A percentile compares a stretch with the other conserved stretches of the same genome.
phyloP scores from a whole-genome alignment of 2,113 vertebrate genomes.

The Pontoporia blainvillei region DNA sequence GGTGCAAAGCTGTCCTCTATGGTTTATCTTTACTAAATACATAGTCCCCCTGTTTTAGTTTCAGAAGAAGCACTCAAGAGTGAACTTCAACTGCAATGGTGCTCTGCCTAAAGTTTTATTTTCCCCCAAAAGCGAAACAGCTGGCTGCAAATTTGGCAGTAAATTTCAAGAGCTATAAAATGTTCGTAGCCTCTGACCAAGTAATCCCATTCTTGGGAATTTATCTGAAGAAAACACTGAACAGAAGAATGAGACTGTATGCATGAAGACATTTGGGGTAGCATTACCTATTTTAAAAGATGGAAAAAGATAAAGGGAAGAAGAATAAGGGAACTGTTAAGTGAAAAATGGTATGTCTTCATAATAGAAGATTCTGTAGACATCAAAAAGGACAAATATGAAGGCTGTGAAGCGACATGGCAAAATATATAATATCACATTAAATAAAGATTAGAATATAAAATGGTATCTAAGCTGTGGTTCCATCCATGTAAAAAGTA shows the following conservation, averaged over 20 bases:
- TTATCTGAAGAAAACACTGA: slow-evolving; percentile 44
- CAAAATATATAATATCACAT: background rate
- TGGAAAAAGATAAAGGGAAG: background rate
- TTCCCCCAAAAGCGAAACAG: background rate
- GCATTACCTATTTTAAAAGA: background rate
- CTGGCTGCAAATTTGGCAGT: background rate
- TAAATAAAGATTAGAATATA: background rate
- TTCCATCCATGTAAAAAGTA: background rate
- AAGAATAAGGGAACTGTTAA: background rate
- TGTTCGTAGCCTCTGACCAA: slow-evolving; percentile 28
- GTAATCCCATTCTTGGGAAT: slow-evolving; percentile 38
- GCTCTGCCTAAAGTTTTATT: background rate
- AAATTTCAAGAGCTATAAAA: slow-evolving; percentile 41
- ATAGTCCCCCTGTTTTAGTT: background rate
- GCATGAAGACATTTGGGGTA: background rate
- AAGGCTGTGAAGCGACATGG: background rate
- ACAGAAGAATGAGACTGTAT: slow-evolving; percentile 8
- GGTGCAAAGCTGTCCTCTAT: background rate
- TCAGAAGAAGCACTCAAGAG: background rate
- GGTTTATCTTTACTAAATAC: background rate
- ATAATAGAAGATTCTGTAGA: background rate
- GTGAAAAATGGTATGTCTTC: background rate
- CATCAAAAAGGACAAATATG: background rate
- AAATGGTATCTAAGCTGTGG: background rate
- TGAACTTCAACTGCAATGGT: background rate